Conservation (phyloP, 1,140 invertebrate genomes). For the Drosophila jambulina region DNA sequence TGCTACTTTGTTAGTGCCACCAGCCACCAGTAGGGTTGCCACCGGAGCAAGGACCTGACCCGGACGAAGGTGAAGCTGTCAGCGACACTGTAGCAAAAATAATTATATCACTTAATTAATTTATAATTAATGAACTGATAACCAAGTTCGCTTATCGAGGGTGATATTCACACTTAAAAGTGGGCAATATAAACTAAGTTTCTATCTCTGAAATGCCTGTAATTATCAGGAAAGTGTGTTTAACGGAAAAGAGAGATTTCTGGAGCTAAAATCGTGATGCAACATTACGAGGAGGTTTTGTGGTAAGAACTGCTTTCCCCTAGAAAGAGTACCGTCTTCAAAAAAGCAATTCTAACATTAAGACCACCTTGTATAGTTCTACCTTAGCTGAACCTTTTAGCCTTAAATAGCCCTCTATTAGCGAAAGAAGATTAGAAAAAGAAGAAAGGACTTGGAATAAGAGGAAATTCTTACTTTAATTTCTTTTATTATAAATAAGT, state of each 20-base stretch:
- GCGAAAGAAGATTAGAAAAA: too few species aligned
- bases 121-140: not conserved
- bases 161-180: too few species aligned
- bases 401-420: too few species aligned
- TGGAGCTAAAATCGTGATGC: not conserved
- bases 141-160: not conserved
- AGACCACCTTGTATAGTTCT: too few species aligned
- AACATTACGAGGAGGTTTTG: too few species aligned
- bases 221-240: not conserved
- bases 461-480: too few species aligned
- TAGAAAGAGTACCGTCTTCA: too few species aligned
- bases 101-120: not conserved
- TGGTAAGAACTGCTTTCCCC: too few species aligned
- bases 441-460: too few species aligned
- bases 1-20: constrained; percentile 58
- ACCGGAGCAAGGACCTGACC: constrained; percentile 24
- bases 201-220: not conserved
- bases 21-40: not conserved
- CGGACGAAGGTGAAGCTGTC: not conserved
- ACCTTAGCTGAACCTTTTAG: not conserved
- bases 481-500: too few species aligned
- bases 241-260: not conserved
- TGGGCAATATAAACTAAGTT: too few species aligned
- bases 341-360: too few species aligned
- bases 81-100: not conserved